phyloP scores from a whole-genome alignment of 2,888 invertebrate species.

The Brachyopa scutellaris region DNA sequence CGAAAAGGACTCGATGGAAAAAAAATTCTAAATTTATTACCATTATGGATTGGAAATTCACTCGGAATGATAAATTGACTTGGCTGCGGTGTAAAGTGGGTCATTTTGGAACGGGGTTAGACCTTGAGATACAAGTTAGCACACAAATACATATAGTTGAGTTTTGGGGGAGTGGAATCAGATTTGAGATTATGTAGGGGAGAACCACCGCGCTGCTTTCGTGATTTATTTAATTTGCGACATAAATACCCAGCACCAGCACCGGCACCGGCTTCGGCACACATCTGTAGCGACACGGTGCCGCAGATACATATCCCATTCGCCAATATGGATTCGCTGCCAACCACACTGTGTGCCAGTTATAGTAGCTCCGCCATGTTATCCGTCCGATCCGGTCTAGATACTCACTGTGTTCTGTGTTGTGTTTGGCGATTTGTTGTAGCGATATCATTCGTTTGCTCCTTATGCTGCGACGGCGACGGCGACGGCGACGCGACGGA shows the following conservation, averaged over 20 bases:
- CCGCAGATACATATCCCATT: constrained; percentile 41
- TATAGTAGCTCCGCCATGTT: constrained; percentile 33
- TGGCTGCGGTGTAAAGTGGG: constrained; percentile 75
- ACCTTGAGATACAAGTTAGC: constrained; percentile 42
- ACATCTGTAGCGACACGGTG: constrained; percentile 65
- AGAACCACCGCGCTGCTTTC: constrained; percentile 66
- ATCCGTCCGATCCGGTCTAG: constrained; percentile 62
- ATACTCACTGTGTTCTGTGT: constrained; percentile 55
- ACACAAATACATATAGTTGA: background rate
- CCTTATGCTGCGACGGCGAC: constrained; percentile 6
- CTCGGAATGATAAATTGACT: constrained; percentile 75
- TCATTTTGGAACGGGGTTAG: constrained; percentile 68
- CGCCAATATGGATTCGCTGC: constrained; percentile 49
- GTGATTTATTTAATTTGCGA: constrained; percentile 71
- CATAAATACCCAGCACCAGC: too few species aligned
- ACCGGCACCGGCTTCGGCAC: too few species aligned
- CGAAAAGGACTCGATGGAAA: constrained; percentile 56
- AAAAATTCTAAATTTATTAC: constrained; percentile 70
- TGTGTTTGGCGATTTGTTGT: constrained; percentile 60
- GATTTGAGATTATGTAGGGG: constrained; percentile 65
- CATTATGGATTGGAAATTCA: constrained; percentile 72
- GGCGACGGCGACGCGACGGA: too few species aligned
- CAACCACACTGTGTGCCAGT: constrained; percentile 38
- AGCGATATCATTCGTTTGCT: constrained; percentile 24
- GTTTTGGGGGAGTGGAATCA: constrained; percentile 1